Percentiles rank a stretch among this genome's conserved stretches.
Conservation (phyloP, 2,113 vertebrate species). For the Nesoenas mayeri region DNA sequence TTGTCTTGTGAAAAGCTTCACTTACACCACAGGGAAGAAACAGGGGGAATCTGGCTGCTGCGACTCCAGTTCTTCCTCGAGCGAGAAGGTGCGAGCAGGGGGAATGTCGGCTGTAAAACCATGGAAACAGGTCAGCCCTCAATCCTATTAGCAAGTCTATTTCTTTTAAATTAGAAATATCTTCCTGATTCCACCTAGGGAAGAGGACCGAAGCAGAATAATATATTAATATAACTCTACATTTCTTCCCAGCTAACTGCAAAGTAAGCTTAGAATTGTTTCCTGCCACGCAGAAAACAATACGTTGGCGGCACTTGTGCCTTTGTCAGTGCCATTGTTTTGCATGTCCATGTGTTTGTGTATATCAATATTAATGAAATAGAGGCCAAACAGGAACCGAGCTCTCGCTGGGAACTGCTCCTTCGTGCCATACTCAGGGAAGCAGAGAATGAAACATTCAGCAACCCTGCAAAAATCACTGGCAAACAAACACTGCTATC, state of each 20-base stretch:
- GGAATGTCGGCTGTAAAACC: neutral
- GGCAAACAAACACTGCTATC: constrained; percentile 53
- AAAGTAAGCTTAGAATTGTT: constrained; percentile 40
- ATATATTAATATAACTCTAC: neutral
- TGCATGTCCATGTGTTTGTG: neutral
- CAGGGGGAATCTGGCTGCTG: neutral
- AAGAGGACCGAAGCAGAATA: neutral
- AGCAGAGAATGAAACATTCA: constrained; percentile 40
- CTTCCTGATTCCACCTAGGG: neutral
- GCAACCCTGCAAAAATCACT: constrained; percentile 11
- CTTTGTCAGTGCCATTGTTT: constrained; percentile 27
- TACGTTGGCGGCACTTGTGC: neutral
- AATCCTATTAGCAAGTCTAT: neutral
- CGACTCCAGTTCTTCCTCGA: neutral
- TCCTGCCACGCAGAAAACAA: constrained; percentile 58
- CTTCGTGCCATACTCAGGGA: constrained; percentile 60
- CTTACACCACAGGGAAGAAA: neutral
- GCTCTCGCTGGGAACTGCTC: constrained; percentile 63
- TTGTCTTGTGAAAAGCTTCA: neutral
- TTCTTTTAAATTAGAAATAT: neutral
- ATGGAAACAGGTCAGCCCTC: neutral
- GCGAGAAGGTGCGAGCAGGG: neutral
- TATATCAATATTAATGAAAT: constrained; percentile 23
- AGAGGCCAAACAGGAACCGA: constrained; percentile 58
- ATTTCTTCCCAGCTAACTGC: constrained; percentile 5